Base-by-base conservation (phyloP, 2,113 vertebrate species). In the Paraplagusia blochii region DNA sequence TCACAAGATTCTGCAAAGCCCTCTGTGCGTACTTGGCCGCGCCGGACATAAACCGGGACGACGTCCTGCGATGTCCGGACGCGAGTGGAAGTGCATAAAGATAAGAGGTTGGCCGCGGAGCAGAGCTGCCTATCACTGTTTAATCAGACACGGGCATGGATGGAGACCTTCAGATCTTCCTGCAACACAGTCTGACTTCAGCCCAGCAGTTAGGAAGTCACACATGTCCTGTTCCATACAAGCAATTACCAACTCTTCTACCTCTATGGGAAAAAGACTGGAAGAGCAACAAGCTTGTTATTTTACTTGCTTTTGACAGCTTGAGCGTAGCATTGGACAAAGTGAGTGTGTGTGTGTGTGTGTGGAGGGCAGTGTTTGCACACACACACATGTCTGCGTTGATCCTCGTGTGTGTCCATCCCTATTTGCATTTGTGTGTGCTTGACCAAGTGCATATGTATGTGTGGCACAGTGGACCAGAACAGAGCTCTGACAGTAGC, bases 401-500 rank as follows among this genome's bases (percentile, higher is more conserved):
- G 5, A 5, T 19, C 3, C 15, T 18, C 15, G 16, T 11, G 11
- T 13, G 34, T 51, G 49, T 51, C 49, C 49, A 51, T 36, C 33
- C 13, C 42, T 16, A 44, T 44, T 44, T 44, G 14, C 43, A 44
- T 44, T 44, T 19, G 33, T n/a, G 13, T 29, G 17, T 38, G 42
- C 14, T 44, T 16, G 43, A 16, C 15, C 43, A 44, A 17, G 54
- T 48, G 47, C 50, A 40, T 7, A 10, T 66, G 38, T 69, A 90
- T 94, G 86, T 90, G 93, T 94, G 93, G 92, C 91, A 96, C 95
- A 95, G 89, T 92, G 92, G 94, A 94, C 92, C 94, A 94, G 93
- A 96, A 97, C 94, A 87, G 91, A 93, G 93, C 79, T 88, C 91
- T 97, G 95, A 95, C 95, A 95, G 94, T 92, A 92, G 94, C 93